These are phyloP conservation scores for Abramis brama DNA, from an alignment of 2,113 vertebrate genomes.

Conservation along the genomic window DNA sequence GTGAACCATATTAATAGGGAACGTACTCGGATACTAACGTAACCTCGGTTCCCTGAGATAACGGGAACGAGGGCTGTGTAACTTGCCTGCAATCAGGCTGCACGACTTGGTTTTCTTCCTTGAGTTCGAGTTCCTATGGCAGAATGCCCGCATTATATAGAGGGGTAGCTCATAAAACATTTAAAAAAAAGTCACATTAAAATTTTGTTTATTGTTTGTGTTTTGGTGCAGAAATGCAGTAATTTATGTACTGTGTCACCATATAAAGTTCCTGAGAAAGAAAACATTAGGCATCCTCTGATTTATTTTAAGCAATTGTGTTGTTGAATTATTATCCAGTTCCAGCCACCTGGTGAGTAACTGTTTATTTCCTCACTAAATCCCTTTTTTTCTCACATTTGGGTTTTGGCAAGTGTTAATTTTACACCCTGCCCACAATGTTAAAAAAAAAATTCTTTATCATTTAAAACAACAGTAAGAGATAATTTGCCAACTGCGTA, in stretches of 20 bases:
- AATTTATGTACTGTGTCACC: neutral
- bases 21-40: too few relatives aligned
- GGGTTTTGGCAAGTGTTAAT: neutral
- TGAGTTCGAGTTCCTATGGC: too few relatives aligned
- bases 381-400: neutral
- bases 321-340: neutral
- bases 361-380: neutral
- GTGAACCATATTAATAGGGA: too few relatives aligned
- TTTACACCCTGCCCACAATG: neutral
- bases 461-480: slow-evolving; percentile 8
- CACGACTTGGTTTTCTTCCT: too few relatives aligned
- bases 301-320: neutral
- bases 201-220: neutral
- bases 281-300: neutral
- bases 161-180: neutral
- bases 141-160: too few relatives aligned
- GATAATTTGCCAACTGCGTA: neutral
- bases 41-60: too few relatives aligned
- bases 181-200: neutral
- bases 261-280: neutral
- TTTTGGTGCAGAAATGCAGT: neutral
- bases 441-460: neutral
- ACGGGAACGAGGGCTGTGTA: too few relatives aligned
- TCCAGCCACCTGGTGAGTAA: neutral
- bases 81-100: too few relatives aligned